Conservation (phyloP, 1,140 invertebrate genomes). For the Trichonephila inaurata region DNA sequence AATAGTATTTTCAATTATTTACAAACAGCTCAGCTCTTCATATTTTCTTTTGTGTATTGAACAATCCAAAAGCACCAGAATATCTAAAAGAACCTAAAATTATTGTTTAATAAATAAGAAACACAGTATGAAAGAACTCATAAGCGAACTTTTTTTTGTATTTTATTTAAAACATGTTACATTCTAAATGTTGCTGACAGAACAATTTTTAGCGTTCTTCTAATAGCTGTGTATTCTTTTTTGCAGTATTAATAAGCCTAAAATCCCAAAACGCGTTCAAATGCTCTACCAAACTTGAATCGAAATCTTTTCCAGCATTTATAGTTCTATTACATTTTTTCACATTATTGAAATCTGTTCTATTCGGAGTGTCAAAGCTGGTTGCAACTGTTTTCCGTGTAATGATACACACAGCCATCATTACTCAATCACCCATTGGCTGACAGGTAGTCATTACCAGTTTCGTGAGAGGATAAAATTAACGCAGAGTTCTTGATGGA, state of each 20-base stretch:
- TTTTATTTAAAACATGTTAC: neutral
- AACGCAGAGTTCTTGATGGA: neutral
- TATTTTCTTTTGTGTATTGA: too few relatives aligned
- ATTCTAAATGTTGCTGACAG: neutral
- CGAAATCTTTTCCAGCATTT: neutral
- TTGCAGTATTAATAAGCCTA: neutral
- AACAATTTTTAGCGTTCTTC: neutral
- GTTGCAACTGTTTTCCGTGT: neutral
- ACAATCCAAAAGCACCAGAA: too few relatives aligned
- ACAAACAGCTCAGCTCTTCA: too few relatives aligned
- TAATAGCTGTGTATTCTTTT: neutral
- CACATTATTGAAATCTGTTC: conserved; percentile 23
- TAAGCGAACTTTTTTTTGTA: neutral
- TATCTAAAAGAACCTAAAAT: too few relatives aligned
- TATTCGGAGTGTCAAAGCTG: neutral
- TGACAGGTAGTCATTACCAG: conserved; percentile 1
- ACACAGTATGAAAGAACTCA: too few relatives aligned
- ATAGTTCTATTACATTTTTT: neutral
- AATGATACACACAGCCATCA: neutral
- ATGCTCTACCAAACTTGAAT: neutral
- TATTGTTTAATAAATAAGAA: too few relatives aligned
- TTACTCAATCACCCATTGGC: neutral
- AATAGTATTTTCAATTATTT: too few relatives aligned
- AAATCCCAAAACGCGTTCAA: neutral
- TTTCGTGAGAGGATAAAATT: conserved; percentile 13